A percentile compares a stretch with the other conserved stretches of the same genome.
phyloP scores from a whole-genome alignment of 1,140 invertebrate genomes.

The Ceratitis capitata region DNA sequence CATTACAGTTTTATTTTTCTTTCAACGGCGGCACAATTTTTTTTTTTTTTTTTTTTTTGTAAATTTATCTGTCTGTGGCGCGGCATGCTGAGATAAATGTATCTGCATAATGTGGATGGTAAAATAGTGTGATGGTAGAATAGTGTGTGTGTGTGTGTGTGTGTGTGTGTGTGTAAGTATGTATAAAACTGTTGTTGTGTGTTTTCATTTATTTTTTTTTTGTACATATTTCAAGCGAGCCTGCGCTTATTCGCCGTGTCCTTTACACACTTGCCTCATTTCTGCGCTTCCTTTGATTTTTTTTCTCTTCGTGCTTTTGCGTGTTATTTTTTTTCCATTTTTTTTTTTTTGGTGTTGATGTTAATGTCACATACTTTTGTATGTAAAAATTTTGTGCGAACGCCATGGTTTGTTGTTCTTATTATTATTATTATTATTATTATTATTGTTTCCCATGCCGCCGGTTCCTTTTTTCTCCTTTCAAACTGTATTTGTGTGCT shows the following conservation, averaged over 20 bases:
- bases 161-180: neutral
- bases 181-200: neutral
- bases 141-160: neutral
- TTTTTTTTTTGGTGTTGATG: neutral
- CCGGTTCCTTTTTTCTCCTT: neutral
- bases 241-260: constrained; percentile 1
- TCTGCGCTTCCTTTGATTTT: neutral
- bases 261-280: neutral
- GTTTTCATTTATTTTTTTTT: neutral
- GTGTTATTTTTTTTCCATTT: neutral
- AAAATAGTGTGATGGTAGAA: too few relatives aligned
- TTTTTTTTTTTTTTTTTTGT: neutral
- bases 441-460: neutral
- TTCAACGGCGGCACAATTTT: neutral
- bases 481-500: neutral
- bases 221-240: neutral
- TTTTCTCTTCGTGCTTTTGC: neutral
- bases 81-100: neutral
- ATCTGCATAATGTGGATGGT: neutral
- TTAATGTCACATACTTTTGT: neutral
- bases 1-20: neutral
- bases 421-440: neutral
- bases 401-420: neutral
- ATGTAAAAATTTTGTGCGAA: neutral
- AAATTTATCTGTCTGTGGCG: neutral